phyloP scores from a whole-genome alignment of 1,140 invertebrate genomes.

The Amyelois transitella region DNA sequence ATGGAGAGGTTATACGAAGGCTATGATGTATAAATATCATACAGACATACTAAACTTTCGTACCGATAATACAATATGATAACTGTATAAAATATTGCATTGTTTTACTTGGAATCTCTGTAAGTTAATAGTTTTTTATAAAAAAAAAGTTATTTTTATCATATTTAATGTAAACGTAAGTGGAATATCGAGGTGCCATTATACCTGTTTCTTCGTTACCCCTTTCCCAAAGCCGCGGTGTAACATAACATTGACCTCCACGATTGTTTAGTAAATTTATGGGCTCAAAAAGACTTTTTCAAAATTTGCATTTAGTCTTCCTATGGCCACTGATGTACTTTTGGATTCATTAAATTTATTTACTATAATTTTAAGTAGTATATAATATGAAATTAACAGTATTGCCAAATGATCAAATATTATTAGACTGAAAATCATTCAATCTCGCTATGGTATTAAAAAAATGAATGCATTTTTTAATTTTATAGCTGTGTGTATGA shows the following conservation, averaged over 20 bases:
- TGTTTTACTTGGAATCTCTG: constrained; percentile 62
- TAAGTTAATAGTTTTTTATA: constrained; percentile 69
- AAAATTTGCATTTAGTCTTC: constrained; percentile 56
- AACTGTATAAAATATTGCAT: constrained; percentile 35
- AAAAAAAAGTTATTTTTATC: constrained; percentile 49
- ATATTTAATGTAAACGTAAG: constrained; percentile 53
- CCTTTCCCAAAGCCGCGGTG: background rate
- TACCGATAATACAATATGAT: constrained; percentile 36
- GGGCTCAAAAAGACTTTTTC: constrained; percentile 35
- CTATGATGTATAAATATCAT: constrained; percentile 63
- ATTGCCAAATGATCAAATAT: constrained; percentile 71
- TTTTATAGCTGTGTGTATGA: constrained; percentile 28
- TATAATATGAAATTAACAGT: constrained; percentile 51
- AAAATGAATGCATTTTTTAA: constrained; percentile 20
- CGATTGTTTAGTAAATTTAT: constrained; percentile 9
- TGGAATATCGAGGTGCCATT: constrained; percentile 67
- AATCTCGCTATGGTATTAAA: constrained; percentile 25
- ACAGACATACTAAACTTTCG: constrained; percentile 22
- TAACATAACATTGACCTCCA: background rate
- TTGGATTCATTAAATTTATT: constrained; percentile 54
- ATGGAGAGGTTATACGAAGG: constrained; percentile 54
- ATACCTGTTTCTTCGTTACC: constrained; percentile 34
- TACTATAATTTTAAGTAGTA: constrained; percentile 31
- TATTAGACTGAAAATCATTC: constrained; percentile 64
- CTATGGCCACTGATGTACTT: constrained; percentile 46